Evolutionary conservation across 2,797 vertebrate species (phyloP).

Genomic region (Poliocrania exsul): DNA sequence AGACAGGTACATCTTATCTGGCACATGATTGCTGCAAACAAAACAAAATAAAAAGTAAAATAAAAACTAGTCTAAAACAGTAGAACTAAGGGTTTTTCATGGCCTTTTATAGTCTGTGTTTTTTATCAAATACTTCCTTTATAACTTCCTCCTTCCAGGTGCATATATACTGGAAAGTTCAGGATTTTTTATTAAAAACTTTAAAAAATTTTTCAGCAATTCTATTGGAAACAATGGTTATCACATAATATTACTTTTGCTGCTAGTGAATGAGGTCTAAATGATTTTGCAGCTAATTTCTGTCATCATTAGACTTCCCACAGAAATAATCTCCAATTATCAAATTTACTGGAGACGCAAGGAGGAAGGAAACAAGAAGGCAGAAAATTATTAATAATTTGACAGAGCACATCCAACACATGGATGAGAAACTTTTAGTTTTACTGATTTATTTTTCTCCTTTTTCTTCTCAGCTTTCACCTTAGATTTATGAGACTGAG

Average conservation of each 20-base stretch:
- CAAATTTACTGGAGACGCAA: background rate
- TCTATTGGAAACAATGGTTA: background rate
- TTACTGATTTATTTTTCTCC: background rate
- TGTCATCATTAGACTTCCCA: background rate
- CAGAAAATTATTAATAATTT: background rate
- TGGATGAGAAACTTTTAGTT: background rate
- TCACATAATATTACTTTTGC: background rate
- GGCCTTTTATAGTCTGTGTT: accelerated
- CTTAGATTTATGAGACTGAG: background rate
- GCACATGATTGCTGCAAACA: background rate
- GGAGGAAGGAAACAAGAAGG: background rate
- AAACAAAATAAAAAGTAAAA: background rate
- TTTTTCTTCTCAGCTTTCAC: background rate
- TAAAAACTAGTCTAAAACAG: background rate
- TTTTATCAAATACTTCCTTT: background rate
- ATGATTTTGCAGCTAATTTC: background rate
- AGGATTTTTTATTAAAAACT: background rate
- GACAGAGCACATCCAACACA: background rate
- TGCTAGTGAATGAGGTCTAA: background rate
- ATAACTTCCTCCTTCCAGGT: accelerated
- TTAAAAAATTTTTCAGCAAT: background rate
- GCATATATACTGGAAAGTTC: background rate
- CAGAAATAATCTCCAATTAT: background rate
- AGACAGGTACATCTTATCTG: background rate
- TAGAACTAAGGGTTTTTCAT: background rate